Base-by-base conservation (phyloP, 2,113 vertebrate species). In the Choloepus hoffmanni region DNA sequence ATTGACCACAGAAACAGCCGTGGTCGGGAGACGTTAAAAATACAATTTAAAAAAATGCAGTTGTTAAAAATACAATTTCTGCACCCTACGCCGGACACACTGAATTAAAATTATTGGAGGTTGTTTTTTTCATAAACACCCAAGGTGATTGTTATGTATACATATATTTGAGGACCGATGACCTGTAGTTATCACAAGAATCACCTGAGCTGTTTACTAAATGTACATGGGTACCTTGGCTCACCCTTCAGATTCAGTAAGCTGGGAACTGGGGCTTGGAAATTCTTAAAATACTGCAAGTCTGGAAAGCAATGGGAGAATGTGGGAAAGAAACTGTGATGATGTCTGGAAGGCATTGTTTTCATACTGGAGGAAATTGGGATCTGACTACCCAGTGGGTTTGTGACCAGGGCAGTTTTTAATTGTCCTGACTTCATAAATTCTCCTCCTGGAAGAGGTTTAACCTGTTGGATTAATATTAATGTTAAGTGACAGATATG, bases 41-140 rank as follows among this genome's bases (percentile, higher is more conserved):
- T 36, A 1, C 9, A 53, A 45, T 45, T 45, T 45, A 45, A 45
- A 45, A 45, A 45, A 45, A 45, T 45, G 43, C 43, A 45, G 43
- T 45, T 73, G 13, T 58, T 67, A 90, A 92, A 92, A 65, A 63
- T 73, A 4, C 19, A 86, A 36, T 3, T 89, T 26, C 3, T 82
- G 1, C 2, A 1, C 65, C 24, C 30, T 9, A 8, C 13, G 1
- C 4, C 11, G 45, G 7, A 92, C 28, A 45, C 5, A n/a, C 1
- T 78, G 23, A 77, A 78, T 63, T 58, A 76, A 33, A 93, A 43
- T 15, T 76, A 48, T 55, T 85, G 82, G 72, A 81, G 0, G 2
- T n/a, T 88, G 5, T 12, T 40, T 85, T 70, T 87, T 70, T 45
- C 33, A 12, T 28, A 65, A 87, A 1, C 7, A 55, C 9, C 11